Percentiles rank a stretch among this genome's conserved stretches.
These are phyloP conservation scores for Anastatus disparis DNA, from an alignment of 1,140 invertebrate genomes.

Conservation along the genomic window DNA sequence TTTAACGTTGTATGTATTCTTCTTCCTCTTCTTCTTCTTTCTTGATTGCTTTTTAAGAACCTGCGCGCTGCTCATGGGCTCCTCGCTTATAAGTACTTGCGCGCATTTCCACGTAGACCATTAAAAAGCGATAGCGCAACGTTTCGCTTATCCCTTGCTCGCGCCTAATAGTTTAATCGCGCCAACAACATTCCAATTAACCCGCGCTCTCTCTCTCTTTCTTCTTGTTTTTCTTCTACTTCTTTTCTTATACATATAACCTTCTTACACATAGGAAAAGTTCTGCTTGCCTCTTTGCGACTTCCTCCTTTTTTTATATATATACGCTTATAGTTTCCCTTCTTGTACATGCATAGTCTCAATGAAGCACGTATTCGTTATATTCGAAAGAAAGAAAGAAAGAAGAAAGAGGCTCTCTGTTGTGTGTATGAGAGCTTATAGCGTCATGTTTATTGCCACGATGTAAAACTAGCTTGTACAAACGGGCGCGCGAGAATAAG, in stretches of 20 bases:
- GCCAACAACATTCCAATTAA: constrained; percentile 58
- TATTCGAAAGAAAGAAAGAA: background rate
- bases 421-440: background rate
- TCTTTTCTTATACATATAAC: too few relatives aligned
- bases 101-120: constrained; percentile 24
- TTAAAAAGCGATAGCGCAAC: constrained; percentile 26
- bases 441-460: constrained; percentile 45
- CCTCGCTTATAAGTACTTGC: background rate
- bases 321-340: background rate
- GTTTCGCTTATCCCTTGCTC: background rate
- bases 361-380: background rate
- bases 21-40: too few relatives aligned
- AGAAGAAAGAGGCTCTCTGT: background rate
- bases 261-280: too few relatives aligned
- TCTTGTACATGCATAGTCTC: too few relatives aligned
- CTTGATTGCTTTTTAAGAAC: constrained; percentile 34
- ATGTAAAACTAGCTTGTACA: constrained; percentile 52
- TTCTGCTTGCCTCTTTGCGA: too few relatives aligned
- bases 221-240: background rate
- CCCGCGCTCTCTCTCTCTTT: constrained; percentile 26
- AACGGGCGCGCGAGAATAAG: constrained; percentile 40
- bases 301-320: background rate
- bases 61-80: background rate
- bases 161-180: constrained; percentile 59
- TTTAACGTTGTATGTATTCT: too few relatives aligned